Conservation (phyloP, 2,113 vertebrate genomes). For the Gnathonemus longibarbis region DNA sequence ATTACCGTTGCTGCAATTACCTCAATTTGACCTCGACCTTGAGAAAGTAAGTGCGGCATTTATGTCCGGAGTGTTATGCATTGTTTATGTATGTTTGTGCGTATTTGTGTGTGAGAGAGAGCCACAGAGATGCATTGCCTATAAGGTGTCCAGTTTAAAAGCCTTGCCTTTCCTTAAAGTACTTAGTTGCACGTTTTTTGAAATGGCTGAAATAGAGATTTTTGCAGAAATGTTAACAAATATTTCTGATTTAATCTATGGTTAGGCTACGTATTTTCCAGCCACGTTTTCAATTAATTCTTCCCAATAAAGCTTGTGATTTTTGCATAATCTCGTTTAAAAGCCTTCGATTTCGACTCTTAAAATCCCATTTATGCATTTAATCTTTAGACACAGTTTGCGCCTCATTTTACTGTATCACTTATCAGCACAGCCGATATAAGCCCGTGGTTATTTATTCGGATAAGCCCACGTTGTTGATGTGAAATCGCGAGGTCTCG, state of each 20-base stretch:
- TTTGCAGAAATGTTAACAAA: neutral
- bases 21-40: conserved; percentile 63
- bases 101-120: neutral
- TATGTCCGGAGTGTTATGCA: neutral
- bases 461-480: neutral
- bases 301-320: neutral
- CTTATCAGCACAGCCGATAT: neutral
- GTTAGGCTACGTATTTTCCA: neutral
- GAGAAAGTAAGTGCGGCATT: conserved; percentile 58
- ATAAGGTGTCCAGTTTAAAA: neutral
- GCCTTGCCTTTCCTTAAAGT: neutral
- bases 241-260: neutral
- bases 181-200: conserved; percentile 1
- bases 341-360: neutral
- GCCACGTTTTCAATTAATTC: neutral
- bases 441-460: neutral
- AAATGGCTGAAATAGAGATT: neutral
- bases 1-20: conserved; percentile 58
- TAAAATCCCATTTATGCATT: neutral
- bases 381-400: neutral
- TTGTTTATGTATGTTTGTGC: neutral
- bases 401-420: neutral
- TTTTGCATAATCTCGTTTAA: neutral
- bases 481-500: neutral
- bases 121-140: neutral